Conservation (phyloP, 2,113 vertebrate species). For the Osmerus eperlanus region DNA sequence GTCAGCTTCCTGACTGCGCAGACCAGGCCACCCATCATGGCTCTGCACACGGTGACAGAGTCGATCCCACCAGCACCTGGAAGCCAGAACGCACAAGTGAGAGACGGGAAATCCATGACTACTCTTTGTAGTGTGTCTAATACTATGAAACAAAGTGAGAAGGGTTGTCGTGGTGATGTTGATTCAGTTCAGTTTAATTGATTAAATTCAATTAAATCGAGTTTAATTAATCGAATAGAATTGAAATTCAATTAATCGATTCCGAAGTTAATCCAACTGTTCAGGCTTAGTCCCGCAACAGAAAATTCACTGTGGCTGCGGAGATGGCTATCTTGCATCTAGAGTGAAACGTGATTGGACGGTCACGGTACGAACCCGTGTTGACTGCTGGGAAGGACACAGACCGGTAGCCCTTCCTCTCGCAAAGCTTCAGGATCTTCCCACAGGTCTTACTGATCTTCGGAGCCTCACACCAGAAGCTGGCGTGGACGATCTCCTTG, state of each 20-base stretch:
- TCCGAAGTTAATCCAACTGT: no score
- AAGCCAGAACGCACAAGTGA: neutral
- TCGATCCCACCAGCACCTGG: constrained; percentile 44
- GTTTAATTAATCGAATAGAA: no score
- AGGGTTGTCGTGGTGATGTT: no score
- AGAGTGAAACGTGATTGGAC: neutral
- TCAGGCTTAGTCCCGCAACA: no score
- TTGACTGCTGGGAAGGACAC: constrained; percentile 60
- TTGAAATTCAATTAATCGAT: no score
- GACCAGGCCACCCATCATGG: constrained; percentile 59
- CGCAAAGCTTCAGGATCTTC: constrained; percentile 52
- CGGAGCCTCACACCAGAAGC: neutral
- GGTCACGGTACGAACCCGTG: constrained; percentile 49
- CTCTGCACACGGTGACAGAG: constrained; percentile 29
- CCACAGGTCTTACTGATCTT: constrained; percentile 40
- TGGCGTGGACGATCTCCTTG: constrained; percentile 51
- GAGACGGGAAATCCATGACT: no score
- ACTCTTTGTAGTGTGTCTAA: neutral
- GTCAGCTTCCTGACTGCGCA: constrained; percentile 32
- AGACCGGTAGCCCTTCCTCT: constrained; percentile 45
- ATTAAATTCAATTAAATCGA: no score
- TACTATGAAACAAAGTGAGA: no score
- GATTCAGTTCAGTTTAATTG: no score
- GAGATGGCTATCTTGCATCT: neutral
- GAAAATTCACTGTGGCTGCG: no score